Conservation (phyloP, 2,797 vertebrate species). For the Diplodus puntazzo region DNA sequence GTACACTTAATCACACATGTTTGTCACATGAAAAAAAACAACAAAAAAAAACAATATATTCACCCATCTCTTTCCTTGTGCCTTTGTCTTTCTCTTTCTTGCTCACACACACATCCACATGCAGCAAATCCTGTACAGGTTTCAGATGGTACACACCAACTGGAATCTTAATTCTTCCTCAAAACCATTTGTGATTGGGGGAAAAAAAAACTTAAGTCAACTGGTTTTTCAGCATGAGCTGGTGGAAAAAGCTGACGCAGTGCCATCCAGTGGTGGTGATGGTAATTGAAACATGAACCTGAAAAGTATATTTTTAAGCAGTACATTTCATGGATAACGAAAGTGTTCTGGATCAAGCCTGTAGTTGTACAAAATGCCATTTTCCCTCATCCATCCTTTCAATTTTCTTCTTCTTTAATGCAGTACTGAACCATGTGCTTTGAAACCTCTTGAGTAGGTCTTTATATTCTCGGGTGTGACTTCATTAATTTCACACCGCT, state of each 20-base stretch:
- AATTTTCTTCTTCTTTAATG: conserved; percentile 26
- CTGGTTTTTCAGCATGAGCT: conserved; percentile 23
- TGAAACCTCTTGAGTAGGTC: conserved; percentile 44
- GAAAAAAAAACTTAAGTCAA: conserved; percentile 30
- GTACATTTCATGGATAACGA: conserved; percentile 12
- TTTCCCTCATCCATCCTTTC: conserved; percentile 4
- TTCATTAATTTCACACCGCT: conserved; percentile 54
- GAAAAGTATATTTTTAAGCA: conserved; percentile 5
- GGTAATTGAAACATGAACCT: conserved; percentile 34
- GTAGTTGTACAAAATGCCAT: conserved; percentile 1
- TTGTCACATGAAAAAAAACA: conserved; percentile 42
- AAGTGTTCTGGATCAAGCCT: neutral
- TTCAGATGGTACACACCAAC: conserved; percentile 72
- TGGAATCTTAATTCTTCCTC: conserved; percentile 78
- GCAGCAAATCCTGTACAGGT: conserved; percentile 57
- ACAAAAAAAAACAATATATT: conserved; percentile 10
- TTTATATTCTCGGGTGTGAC: conserved; percentile 38
- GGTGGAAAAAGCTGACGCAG: conserved; percentile 74
- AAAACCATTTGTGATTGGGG: conserved; percentile 65
- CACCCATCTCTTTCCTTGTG: conserved; percentile 7
- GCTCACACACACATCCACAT: conserved; percentile 6
- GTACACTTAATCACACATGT: conserved; percentile 59
- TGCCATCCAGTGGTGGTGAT: conserved; percentile 85
- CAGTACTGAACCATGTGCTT: neutral
- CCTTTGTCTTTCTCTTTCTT: conserved; percentile 5